Conservation (phyloP, 2,797 vertebrate species). For the Vireo griseus region DNA sequence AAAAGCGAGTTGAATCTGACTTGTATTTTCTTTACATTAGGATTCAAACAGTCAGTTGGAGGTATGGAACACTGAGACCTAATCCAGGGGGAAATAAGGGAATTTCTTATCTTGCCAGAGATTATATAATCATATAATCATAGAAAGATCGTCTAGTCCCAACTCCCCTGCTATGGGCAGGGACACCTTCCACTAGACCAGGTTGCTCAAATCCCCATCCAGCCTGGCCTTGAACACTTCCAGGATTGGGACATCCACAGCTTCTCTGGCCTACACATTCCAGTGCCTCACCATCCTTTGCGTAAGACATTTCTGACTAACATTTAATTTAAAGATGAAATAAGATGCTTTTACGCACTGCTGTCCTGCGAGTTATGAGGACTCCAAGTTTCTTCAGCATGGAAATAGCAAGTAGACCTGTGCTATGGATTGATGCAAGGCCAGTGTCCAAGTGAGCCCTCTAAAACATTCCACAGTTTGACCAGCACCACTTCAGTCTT, state of each 20-base stretch:
- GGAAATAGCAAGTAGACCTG: fast-evolving
- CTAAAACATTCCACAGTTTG: background rate
- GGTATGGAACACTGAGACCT: background rate
- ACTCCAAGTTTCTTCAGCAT: background rate
- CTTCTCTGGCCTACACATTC: background rate
- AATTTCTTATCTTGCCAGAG: background rate
- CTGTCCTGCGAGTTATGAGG: background rate
- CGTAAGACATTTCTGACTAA: background rate
- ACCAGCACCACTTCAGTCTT: background rate
- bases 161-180: background rate
- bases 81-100: background rate
- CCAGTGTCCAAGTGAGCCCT: background rate
- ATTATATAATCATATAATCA: background rate
- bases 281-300: background rate
- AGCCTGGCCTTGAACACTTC: background rate
- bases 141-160: background rate
- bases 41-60: background rate
- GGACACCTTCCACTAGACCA: background rate
- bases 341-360: background rate
- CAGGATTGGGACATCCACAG: fast-evolving
- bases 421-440: fast-evolving
- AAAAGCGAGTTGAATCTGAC: background rate
- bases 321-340: background rate
- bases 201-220: background rate
- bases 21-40: background rate